A percentile compares a stretch with the other conserved stretches of the same genome.
These are phyloP conservation scores for Beroe ovata DNA, from an alignment of 37 sponge, comb jelly and placozoan genomes.

Conservation along the genomic window DNA sequence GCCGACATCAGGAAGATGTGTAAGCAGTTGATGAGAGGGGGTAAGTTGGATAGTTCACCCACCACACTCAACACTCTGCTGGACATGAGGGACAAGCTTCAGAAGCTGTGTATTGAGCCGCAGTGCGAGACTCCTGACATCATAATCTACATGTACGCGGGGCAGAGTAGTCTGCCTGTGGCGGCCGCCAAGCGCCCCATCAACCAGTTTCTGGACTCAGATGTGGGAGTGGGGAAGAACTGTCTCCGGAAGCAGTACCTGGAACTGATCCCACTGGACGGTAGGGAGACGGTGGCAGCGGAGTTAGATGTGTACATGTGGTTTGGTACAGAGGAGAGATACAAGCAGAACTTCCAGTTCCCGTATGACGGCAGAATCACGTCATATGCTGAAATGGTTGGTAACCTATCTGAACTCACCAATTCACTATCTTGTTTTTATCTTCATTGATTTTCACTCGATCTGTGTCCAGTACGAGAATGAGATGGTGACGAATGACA, in stretches of 20 bases:
- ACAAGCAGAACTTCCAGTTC: not conserved
- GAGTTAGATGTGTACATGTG: not conserved
- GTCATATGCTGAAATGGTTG: conserved; percentile 11
- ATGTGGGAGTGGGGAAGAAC: not conserved
- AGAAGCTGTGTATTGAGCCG: not conserved
- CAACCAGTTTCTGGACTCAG: not conserved
- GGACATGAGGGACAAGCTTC: not conserved
- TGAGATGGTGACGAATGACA: not conserved
- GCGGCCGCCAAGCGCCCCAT: not conserved
- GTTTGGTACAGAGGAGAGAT: not conserved
- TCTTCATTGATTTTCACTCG: too few relatives aligned
- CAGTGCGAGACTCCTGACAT: not conserved
- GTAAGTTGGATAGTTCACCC: not conserved
- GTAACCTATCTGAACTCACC: too few relatives aligned
- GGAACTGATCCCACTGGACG: not conserved
- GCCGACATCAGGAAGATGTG: not conserved
- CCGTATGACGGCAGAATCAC: conserved; percentile 11
- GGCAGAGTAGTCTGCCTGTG: not conserved
- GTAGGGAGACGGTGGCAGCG: conserved; percentile 1
- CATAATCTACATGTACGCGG: not conserved
- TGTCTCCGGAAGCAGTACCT: not conserved
- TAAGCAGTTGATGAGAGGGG: not conserved
- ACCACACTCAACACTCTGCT: not conserved
- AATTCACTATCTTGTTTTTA: too few relatives aligned
- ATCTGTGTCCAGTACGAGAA: conserved; percentile 23